Evolutionary conservation across 2,797 vertebrate genomes (phyloP).

Genomic region (Chromobotia macracanthus): DNA sequence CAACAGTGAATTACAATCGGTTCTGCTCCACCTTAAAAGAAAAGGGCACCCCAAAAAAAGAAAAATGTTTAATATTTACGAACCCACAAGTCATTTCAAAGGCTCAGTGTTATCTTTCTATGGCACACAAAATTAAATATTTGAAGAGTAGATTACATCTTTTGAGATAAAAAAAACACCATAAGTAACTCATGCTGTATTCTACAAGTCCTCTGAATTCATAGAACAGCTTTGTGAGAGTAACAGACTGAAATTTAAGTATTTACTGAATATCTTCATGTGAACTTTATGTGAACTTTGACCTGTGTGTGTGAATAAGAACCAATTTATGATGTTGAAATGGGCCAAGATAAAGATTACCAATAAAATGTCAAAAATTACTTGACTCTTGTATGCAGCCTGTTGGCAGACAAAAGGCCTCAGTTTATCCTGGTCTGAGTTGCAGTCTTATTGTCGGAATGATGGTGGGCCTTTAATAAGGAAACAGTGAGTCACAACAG

Average conservation of each 20-base stretch:
- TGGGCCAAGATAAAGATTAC: too few relatives aligned
- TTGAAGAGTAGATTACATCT: not conserved
- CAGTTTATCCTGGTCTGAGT: not conserved
- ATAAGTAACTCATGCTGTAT: not conserved
- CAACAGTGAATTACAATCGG: not conserved
- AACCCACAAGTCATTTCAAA: not conserved
- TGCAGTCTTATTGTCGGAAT: not conserved
- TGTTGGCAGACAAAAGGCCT: slow-evolving; percentile 1
- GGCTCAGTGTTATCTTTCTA: not conserved
- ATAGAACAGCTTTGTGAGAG: too few relatives aligned
- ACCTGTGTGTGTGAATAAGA: too few relatives aligned
- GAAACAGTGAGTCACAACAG: slow-evolving; percentile 8
- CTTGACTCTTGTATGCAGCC: slow-evolving; percentile 1
- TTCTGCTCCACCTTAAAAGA: not conserved
- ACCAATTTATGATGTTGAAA: too few relatives aligned
- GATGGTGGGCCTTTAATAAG: slow-evolving; percentile 5
- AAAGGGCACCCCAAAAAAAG: not conserved
- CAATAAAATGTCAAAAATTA: not conserved
- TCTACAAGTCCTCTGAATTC: not conserved
- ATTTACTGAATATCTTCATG: too few relatives aligned
- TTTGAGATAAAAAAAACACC: not conserved
- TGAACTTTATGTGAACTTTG: not conserved
- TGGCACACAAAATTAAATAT: not conserved
- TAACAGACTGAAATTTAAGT: too few relatives aligned
- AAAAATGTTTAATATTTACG: not conserved